These are phyloP conservation scores for Chrysodeixis includens DNA, from an alignment of 2,888 invertebrate genomes.

Conservation along the genomic window DNA sequence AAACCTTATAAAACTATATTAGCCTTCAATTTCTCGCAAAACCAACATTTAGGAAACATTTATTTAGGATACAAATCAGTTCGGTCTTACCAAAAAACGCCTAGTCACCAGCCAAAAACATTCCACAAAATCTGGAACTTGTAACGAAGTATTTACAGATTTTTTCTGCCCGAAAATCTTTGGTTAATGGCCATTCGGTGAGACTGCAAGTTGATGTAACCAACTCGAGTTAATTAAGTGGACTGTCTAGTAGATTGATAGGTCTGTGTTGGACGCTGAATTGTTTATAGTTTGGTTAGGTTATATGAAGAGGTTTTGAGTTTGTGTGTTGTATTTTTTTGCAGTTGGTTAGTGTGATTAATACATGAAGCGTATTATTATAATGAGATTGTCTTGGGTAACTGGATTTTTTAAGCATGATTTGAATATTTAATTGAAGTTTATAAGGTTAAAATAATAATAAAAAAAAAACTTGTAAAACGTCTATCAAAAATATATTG, in stretches of 20 bases:
- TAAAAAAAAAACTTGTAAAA: too few species aligned
- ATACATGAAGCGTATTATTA: too few species aligned
- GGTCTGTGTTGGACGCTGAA: slow-evolving; percentile 42
- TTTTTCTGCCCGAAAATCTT: slow-evolving; percentile 36
- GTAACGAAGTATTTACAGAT: slow-evolving; percentile 37
- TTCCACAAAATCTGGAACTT: slow-evolving; percentile 38
- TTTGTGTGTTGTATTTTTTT: not conserved
- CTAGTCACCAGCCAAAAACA: slow-evolving; percentile 41
- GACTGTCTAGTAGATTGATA: slow-evolving; percentile 61
- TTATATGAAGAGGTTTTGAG: not conserved
- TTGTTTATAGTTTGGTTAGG: slow-evolving; percentile 38
- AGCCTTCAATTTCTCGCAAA: slow-evolving; percentile 9
- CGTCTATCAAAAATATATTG: too few species aligned
- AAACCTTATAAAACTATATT: not conserved
- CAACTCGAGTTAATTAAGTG: slow-evolving; percentile 59
- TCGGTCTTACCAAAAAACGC: slow-evolving; percentile 5
- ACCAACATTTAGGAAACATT: slow-evolving; percentile 14
- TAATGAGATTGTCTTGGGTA: too few species aligned
- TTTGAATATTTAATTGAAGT: too few species aligned
- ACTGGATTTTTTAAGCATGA: too few species aligned
- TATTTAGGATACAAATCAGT: slow-evolving; percentile 2
- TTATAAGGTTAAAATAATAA: too few species aligned
- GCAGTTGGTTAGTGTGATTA: too few species aligned
- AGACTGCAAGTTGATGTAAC: slow-evolving; percentile 44
- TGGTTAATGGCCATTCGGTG: slow-evolving; percentile 39